Conservation (phyloP, 1,140 invertebrate species). For the Papilio helenus region DNA sequence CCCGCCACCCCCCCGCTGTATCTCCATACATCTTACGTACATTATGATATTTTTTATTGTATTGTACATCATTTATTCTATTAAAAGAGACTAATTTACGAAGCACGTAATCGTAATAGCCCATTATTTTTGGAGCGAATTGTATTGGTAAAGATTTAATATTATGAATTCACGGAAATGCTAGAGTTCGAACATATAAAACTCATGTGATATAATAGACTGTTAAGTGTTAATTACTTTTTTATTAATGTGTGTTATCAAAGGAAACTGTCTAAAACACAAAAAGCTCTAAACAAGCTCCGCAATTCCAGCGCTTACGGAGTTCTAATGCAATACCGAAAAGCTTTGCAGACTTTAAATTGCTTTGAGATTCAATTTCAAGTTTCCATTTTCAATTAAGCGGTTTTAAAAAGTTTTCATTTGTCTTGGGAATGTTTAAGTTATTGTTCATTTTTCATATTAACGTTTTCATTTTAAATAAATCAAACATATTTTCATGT, state of each 20-base stretch:
- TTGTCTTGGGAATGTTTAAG: background rate
- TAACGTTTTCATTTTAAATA: background rate
- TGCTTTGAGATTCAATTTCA: background rate
- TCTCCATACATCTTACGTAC: conserved; percentile 41
- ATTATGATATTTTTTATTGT: conserved; percentile 24
- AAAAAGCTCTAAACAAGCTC: background rate
- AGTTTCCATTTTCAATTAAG: background rate
- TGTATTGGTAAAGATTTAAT: conserved; percentile 21
- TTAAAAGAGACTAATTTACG: conserved; percentile 35
- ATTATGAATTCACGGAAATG: background rate
- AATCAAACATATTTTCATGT: too few relatives aligned
- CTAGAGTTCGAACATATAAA: background rate
- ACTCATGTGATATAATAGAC: conserved; percentile 1
- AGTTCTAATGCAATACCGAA: background rate
- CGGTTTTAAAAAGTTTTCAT: background rate
- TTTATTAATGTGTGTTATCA: background rate
- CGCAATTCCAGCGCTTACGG: background rate
- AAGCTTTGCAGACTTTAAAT: background rate
- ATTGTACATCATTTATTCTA: conserved; percentile 30
- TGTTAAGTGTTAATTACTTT: background rate
- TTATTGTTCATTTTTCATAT: background rate
- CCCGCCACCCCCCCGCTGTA: conserved; percentile 51
- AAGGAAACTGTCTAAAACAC: background rate
- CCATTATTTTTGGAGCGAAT: conserved; percentile 11
- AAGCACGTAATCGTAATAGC: conserved; percentile 22